Evolutionary conservation across 2,888 invertebrate species (phyloP).

Genomic region (Chrysolina americana): DNA sequence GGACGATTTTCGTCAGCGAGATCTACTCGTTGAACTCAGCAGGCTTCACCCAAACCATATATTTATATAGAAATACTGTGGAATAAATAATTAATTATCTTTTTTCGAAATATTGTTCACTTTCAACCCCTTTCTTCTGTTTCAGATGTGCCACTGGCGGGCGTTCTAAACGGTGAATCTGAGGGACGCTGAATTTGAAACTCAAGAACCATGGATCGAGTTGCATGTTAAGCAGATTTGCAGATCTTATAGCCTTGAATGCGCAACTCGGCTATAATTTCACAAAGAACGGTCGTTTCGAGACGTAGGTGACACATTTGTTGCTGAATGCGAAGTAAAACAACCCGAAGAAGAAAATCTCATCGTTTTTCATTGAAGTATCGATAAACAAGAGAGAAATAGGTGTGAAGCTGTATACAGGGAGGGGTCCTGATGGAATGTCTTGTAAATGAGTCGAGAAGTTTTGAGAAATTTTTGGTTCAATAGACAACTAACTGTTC

Average conservation of each 20-base stretch:
- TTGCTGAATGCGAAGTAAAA: conserved; percentile 15
- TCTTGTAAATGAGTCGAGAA: no score
- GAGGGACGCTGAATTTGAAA: neutral
- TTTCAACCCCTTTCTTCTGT: neutral
- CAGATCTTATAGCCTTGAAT: conserved; percentile 20
- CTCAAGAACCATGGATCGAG: neutral
- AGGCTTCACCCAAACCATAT: no score
- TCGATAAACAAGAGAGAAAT: neutral
- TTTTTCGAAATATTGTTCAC: neutral
- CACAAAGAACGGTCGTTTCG: conserved; percentile 14
- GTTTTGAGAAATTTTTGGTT: no score
- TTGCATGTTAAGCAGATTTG: conserved; percentile 2
- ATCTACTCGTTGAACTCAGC: no score
- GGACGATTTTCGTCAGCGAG: no score
- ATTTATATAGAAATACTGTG: no score
- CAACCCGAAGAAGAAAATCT: neutral
- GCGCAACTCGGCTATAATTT: conserved; percentile 12
- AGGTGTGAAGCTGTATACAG: no score
- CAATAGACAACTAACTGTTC: no score
- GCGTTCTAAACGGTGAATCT: neutral
- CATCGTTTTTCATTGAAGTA: neutral
- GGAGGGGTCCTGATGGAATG: no score
- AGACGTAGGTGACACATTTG: conserved; percentile 16
- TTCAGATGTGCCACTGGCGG: neutral
- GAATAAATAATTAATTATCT: no score